Conservation (phyloP, 2,797 vertebrate species). For the Clarias fuscus region DNA sequence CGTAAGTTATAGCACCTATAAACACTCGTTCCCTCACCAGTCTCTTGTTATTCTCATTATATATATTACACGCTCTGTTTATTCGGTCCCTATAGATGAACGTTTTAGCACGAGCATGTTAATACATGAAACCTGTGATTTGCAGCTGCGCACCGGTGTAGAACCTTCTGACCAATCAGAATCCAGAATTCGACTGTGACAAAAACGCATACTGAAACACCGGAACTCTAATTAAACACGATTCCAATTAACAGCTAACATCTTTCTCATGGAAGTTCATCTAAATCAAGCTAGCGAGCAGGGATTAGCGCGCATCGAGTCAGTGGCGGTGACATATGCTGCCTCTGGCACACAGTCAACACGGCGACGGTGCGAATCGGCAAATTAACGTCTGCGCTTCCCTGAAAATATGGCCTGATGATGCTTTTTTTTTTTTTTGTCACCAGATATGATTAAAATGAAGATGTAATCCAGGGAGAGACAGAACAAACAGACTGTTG, state of each 20-base stretch:
- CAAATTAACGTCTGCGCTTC: neutral
- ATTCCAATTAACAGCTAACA: constrained; percentile 45
- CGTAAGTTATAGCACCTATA: too few relatives aligned
- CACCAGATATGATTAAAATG: neutral
- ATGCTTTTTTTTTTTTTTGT: constrained; percentile 19
- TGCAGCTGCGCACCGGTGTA: neutral
- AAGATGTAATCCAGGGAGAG: constrained; percentile 4
- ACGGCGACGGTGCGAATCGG: neutral
- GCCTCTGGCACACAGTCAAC: constrained; percentile 22
- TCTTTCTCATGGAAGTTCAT: constrained; percentile 1
- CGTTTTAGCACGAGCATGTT: neutral
- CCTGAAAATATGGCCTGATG: neutral
- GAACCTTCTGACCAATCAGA: neutral
- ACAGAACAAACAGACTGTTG: constrained; percentile 9
- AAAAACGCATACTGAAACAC: neutral
- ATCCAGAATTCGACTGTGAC: too few relatives aligned
- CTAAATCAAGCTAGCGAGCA: neutral
- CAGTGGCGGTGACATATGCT: constrained; percentile 2
- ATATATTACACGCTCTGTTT: too few relatives aligned
- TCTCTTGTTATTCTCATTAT: too few relatives aligned
- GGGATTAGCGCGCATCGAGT: constrained; percentile 37
- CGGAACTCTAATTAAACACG: constrained; percentile 36
- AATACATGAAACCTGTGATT: neutral
- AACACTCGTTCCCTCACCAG: too few relatives aligned
- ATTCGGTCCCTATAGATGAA: neutral